These are phyloP conservation scores for Synergus itoensis DNA, from an alignment of 2,888 invertebrate genomes.

Conservation along the genomic window DNA sequence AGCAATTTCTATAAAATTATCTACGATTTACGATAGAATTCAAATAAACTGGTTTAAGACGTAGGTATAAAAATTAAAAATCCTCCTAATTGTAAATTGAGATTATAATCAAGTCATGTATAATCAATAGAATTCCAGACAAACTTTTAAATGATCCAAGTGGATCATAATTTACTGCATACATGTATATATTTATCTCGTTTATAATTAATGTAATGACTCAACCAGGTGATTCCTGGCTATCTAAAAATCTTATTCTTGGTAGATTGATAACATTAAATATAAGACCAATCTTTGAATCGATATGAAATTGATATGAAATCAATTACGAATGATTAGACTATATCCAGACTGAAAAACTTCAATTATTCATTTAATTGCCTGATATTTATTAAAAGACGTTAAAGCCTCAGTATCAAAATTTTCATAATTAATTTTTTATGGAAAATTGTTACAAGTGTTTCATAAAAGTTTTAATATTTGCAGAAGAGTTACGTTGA, in stretches of 20 bases:
- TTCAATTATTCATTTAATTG: no score
- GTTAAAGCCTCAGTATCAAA: no score
- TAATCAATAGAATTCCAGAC: neutral
- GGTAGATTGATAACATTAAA: no score
- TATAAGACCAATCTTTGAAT: no score
- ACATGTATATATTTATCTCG: neutral
- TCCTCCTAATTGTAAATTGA: conserved; percentile 18
- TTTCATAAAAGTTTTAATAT: neutral
- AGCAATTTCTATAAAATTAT: neutral
- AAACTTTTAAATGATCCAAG: neutral
- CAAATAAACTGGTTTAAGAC: conserved; percentile 10
- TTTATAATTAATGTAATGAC: neutral
- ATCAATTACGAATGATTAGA: no score
- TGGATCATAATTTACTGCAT: neutral
- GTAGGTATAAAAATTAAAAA: conserved; percentile 8
- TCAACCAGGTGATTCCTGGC: no score
- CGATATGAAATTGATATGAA: no score
- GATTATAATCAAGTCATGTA: conserved; percentile 6
- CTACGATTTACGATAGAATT: neutral
- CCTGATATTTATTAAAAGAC: no score
- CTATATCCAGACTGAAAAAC: no score
- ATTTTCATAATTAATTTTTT: neutral
- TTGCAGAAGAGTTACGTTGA: neutral
- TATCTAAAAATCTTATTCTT: no score
- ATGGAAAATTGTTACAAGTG: neutral